Percentiles rank a stretch among this genome's conserved stretches.
phyloP scores from a whole-genome alignment of 2,888 invertebrate genomes.

The Phalera bucephala region DNA sequence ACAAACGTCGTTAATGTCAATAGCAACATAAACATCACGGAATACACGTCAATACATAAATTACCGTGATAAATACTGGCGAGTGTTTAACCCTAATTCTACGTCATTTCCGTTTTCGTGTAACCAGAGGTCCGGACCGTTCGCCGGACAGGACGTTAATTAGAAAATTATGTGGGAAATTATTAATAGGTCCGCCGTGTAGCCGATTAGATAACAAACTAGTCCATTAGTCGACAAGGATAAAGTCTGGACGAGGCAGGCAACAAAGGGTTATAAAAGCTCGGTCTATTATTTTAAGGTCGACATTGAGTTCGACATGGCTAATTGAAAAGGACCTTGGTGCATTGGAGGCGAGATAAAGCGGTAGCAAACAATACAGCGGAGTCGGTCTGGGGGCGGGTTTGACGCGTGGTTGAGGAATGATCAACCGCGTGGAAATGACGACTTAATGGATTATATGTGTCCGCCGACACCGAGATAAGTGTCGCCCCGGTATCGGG shows the following conservation, averaged over 20 bases:
- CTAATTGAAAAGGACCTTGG: constrained; percentile 56
- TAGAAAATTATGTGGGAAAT: constrained; percentile 80
- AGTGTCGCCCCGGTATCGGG: constrained; percentile 73
- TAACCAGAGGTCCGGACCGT: constrained; percentile 52
- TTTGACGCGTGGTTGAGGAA: constrained; percentile 79
- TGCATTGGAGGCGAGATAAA: constrained; percentile 59
- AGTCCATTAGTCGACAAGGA: constrained; percentile 76
- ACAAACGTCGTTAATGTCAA: constrained; percentile 41
- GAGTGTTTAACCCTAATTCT: constrained; percentile 49
- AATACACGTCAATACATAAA: constrained; percentile 39
- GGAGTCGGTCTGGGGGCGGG: constrained; percentile 66
- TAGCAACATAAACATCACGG: constrained; percentile 32
- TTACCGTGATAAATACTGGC: constrained; percentile 36
- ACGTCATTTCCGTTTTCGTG: constrained; percentile 65
- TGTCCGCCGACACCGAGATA: constrained; percentile 80
- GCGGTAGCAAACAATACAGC: constrained; percentile 78
- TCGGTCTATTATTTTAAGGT: constrained; percentile 56
- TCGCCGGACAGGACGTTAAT: constrained; percentile 72
- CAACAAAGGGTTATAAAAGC: constrained; percentile 40
- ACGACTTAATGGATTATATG: constrained; percentile 83
- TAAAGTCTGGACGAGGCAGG: constrained; percentile 40
- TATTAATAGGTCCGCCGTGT: constrained; percentile 78
- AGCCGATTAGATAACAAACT: constrained; percentile 81
- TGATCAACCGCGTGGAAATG: constrained; percentile 80
- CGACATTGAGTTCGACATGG: constrained; percentile 41